Conservation (phyloP, 2,113 vertebrate species). For the Vulpes ferrilata region DNA sequence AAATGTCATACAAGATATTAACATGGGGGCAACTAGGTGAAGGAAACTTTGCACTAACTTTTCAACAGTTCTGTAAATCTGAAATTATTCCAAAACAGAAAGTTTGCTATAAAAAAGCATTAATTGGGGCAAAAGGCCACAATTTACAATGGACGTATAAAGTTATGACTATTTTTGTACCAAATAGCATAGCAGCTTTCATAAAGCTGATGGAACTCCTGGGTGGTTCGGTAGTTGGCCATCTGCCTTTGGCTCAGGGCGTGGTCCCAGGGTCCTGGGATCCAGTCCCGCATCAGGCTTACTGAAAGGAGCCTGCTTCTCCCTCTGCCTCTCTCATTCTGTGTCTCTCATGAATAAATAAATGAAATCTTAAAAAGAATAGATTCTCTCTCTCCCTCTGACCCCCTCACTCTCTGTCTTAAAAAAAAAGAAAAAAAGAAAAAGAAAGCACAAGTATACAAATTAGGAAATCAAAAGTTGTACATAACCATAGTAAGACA, state of each 20-base stretch:
- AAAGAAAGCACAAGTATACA: slow-evolving; percentile 9
- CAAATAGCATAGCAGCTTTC: slow-evolving; percentile 41
- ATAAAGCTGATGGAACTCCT: not conserved
- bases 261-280: not conserved
- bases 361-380: too few relatives aligned
- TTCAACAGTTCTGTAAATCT: slow-evolving; percentile 25
- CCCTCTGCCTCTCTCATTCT: not conserved
- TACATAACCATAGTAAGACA: not conserved
- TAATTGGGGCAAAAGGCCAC: not conserved
- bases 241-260: not conserved
- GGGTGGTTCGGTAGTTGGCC: not conserved
- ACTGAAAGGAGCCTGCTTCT: not conserved
- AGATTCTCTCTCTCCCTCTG: not conserved
- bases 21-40: slow-evolving; percentile 39
- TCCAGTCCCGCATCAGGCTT: not conserved
- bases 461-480: slow-evolving; percentile 48
- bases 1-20: slow-evolving; percentile 32
- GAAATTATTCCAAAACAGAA: slow-evolving; percentile 59
- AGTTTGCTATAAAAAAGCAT: slow-evolving; percentile 32
- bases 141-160: slow-evolving; percentile 49
- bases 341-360: not conserved
- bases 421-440: not conserved
- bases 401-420: not conserved
- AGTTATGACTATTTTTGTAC: slow-evolving; percentile 9
- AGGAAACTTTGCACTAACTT: not conserved